phyloP scores from a whole-genome alignment of 23 tunicate species.

The Ciona savignyi region DNA sequence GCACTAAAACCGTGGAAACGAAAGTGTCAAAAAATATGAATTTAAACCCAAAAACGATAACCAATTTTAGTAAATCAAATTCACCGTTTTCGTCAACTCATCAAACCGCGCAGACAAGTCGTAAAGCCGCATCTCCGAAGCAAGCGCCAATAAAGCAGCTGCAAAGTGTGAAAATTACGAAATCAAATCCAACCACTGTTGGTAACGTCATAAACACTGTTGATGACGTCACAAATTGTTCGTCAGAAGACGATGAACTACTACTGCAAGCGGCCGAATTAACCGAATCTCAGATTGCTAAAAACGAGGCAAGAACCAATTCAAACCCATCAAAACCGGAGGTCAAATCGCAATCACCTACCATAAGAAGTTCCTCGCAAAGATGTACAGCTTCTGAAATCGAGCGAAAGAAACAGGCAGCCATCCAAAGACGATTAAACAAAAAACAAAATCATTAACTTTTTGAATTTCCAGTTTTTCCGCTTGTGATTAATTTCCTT shows the following conservation, averaged over 20 bases:
- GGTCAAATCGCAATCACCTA: not conserved
- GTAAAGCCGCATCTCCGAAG: too few species aligned
- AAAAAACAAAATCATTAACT: conserved; percentile 3
- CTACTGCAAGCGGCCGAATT: not conserved
- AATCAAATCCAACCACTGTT: too few species aligned
- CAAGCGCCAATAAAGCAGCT: too few species aligned
- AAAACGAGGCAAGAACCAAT: not conserved
- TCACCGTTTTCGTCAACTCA: too few species aligned
- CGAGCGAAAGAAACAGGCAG: conserved; percentile 54
- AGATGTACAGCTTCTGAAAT: conserved; percentile 66
- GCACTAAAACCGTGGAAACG: not conserved
- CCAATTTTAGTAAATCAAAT: too few species aligned
- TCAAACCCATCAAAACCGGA: not conserved
- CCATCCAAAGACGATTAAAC: conserved; percentile 24
- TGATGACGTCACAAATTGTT: not conserved
- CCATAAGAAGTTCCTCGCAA: not conserved
- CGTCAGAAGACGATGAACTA: conserved; percentile 3
- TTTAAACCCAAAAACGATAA: too few species aligned
- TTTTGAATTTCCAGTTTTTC: too few species aligned
- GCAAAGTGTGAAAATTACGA: too few species aligned
- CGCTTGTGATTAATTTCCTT: too few species aligned
- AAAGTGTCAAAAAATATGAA: not conserved
- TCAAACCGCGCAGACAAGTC: too few species aligned
- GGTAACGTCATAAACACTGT: too few species aligned
- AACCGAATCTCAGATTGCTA: not conserved